Conservation (phyloP, 2,113 vertebrate species). For the Chloroceryle aenea region DNA sequence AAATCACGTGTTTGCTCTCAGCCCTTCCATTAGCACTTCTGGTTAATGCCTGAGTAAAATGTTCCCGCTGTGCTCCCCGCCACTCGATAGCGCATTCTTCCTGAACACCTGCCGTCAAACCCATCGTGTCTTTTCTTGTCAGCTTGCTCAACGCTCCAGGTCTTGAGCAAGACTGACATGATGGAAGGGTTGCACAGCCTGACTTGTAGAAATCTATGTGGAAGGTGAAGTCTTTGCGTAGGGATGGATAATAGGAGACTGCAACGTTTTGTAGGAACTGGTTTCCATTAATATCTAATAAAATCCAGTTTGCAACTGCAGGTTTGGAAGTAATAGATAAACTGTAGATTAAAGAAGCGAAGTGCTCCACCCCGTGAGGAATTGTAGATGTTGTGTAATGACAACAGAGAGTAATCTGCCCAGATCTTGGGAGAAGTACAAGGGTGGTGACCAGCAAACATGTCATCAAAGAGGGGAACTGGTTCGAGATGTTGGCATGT, state of each 20-base stretch:
- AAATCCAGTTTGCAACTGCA: background rate
- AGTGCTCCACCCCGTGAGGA: constrained; percentile 1
- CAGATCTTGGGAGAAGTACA: constrained; percentile 31
- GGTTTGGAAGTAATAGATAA: background rate
- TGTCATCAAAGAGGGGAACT: constrained; percentile 40
- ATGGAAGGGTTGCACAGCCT: constrained; percentile 25
- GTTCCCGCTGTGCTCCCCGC: background rate
- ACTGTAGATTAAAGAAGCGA: background rate
- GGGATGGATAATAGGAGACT: background rate
- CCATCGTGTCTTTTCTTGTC: constrained; percentile 75
- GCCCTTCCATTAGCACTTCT: constrained; percentile 8
- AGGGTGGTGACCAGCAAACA: constrained; percentile 57
- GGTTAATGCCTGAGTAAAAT: constrained; percentile 17
- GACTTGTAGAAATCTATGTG: constrained; percentile 34
- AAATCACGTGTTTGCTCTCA: background rate
- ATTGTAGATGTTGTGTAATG: background rate
- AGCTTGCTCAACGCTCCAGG: constrained; percentile 57
- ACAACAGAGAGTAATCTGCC: constrained; percentile 31
- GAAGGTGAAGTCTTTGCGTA: background rate
- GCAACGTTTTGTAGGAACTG: background rate
- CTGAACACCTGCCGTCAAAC: constrained; percentile 71
- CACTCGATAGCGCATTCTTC: constrained; percentile 45
- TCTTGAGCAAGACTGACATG: constrained; percentile 70
- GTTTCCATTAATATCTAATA: background rate
- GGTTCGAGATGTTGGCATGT: constrained; percentile 32